Evolutionary conservation across 2,113 vertebrate species (phyloP).

Genomic region (Eretmodus cyanostictus): DNA sequence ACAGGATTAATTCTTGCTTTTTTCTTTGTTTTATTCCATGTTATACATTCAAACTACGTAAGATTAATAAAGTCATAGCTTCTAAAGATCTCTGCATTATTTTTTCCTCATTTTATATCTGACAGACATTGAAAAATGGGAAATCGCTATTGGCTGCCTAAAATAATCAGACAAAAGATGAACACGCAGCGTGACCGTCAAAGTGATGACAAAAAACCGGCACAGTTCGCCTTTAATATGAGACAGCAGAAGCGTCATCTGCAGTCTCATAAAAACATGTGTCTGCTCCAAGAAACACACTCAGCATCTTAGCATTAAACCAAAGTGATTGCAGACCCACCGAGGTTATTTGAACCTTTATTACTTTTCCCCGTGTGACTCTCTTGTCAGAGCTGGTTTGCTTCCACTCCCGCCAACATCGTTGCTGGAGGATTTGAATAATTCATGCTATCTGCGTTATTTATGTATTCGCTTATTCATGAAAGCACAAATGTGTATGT

Average conservation of each 20-base stretch:
- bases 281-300: conserved; percentile 30
- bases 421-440: conserved; percentile 56
- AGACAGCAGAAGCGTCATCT: background rate
- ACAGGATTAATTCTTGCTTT: background rate
- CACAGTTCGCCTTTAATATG: background rate
- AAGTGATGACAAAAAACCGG: background rate
- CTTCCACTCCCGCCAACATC: conserved; percentile 39
- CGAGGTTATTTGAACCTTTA: conserved; percentile 59
- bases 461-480: conserved; percentile 69
- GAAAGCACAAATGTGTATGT: conserved; percentile 36
- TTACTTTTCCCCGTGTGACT: conserved; percentile 47
- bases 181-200: background rate
- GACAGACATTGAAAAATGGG: background rate
- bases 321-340: conserved; percentile 50
- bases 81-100: background rate
- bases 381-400: conserved; percentile 60
- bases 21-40: background rate
- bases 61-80: background rate
- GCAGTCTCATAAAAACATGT: conserved; percentile 6
- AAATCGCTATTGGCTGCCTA: background rate
- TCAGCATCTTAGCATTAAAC: conserved; percentile 47
- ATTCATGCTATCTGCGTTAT: conserved; percentile 68
- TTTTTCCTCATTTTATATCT: background rate
- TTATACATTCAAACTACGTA: background rate
- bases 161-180: background rate